Conservation (phyloP, 92 coral and sea anemone genomes). For the Epizoanthus ramosus region DNA sequence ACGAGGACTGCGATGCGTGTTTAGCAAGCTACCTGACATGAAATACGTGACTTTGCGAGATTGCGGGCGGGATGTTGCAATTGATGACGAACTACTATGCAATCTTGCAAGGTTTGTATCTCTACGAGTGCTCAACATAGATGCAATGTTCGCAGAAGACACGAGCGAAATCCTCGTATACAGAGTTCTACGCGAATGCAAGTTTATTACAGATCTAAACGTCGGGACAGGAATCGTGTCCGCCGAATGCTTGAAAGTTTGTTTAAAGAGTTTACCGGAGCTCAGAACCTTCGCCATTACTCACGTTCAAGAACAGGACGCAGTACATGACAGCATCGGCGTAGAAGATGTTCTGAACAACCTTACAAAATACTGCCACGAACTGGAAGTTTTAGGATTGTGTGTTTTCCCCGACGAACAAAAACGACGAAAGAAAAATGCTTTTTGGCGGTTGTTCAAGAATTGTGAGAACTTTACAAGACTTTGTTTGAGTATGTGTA, state of each 20-base stretch:
- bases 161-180: not conserved
- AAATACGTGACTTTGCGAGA: conserved; percentile 9
- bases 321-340: conserved; percentile 48
- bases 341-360: conserved; percentile 62
- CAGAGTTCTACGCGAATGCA: conserved; percentile 12
- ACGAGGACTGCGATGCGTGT: conserved; percentile 1
- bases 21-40: conserved; percentile 26
- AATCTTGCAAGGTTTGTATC: conserved; percentile 13
- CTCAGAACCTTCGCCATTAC: conserved; percentile 69
- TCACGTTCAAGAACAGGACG: conserved; percentile 50
- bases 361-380: conserved; percentile 59
- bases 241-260: conserved; percentile 46
- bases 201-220: conserved; percentile 14
- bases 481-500: conserved; percentile 63
- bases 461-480: conserved; percentile 57
- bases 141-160: conserved; percentile 2
- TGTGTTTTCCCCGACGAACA: conserved; percentile 68
- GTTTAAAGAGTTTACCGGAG: conserved; percentile 58
- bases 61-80: not conserved
- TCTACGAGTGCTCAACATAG: conserved; percentile 28
- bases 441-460: conserved; percentile 62
- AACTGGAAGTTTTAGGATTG: conserved; percentile 70
- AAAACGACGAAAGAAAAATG: conserved; percentile 58
- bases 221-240: conserved; percentile 28
- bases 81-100: not conserved